Conservation (phyloP, 2,888 invertebrate genomes). For the Stenchaetothrips biformis region DNA sequence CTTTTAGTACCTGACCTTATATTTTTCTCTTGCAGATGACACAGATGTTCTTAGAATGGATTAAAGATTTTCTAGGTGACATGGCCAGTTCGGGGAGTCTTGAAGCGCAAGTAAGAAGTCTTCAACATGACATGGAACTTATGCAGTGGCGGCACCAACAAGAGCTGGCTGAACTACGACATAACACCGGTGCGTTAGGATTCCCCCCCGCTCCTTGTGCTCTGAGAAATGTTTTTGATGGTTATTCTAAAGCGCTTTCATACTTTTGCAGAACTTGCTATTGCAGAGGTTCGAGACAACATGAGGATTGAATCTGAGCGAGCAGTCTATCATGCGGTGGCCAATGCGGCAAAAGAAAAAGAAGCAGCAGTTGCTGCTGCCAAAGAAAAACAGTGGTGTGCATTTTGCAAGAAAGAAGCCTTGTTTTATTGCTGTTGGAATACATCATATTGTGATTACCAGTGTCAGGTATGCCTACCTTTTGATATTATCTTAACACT, state of each 20-base stretch:
- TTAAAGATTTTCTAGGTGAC: conserved; percentile 63
- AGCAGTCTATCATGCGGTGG: conserved; percentile 59
- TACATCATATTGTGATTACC: conserved; percentile 86
- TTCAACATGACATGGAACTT: conserved; percentile 66
- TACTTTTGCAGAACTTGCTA: conserved; percentile 54
- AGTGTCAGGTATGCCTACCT: conserved; percentile 59
- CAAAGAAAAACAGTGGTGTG: conserved; percentile 91
- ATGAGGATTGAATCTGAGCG: conserved; percentile 66
- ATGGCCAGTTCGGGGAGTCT: conserved; percentile 53
- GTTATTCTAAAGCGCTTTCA: neutral
- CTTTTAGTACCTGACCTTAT: conserved; percentile 28
- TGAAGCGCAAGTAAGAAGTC: conserved; percentile 56
- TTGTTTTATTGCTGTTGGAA: conserved; percentile 96
- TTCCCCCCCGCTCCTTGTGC: no score
- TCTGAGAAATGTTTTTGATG: conserved; percentile 25
- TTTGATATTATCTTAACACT: neutral
- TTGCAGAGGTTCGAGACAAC: conserved; percentile 64
- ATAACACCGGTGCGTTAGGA: conserved; percentile 56
- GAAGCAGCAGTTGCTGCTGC: conserved; percentile 67
- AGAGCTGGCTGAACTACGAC: conserved; percentile 67
- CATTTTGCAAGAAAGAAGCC: conserved; percentile 80
- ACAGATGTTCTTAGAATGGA: conserved; percentile 63
- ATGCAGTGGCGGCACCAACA: conserved; percentile 66
- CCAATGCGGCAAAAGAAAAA: conserved; percentile 63
- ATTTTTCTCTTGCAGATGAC: conserved; percentile 51